Evolutionary conservation across 2,797 vertebrate species (phyloP), one percentile per base, ranked within the genome.

Genomic region (Tadarida brasiliensis): DNA sequence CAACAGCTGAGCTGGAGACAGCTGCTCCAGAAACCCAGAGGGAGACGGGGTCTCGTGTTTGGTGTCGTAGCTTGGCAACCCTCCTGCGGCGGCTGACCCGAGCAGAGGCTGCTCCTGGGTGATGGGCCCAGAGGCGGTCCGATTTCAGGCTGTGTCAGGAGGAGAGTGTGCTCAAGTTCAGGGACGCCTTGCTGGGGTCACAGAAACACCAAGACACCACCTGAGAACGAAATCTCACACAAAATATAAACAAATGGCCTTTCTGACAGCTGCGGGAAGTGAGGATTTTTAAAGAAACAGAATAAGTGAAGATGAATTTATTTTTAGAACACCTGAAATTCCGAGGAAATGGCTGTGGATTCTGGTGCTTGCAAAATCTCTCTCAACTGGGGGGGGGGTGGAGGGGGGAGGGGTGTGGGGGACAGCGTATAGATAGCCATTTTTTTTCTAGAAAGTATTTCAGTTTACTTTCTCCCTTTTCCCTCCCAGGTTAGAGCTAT

Each of bases 21-120:
- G 82, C 97, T 92, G 96, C 47, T 47, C 26, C 81, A 54, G 81
- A 96, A 97, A 28, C 61, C 11, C 33, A 7, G 70, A 68, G 61
- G 90, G 94, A n/a, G 61, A 77, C 15, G 39, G 83, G 54, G 77
- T 24, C 7, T 65, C 73, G 26, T 11, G 0, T 70, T 97, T 63
- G 47, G 59, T 26, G 11, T 47, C 0, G 61, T 92, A 44, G 51
- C 86, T 95, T 96, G 93, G 68, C 83, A 96, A 98, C 94, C 0
- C 17, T 90, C 96, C 54, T 91, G n/a, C 19, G 91, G 63, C 74
- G 61, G 67, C 73, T 77, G 51, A 94, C 33, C 28, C 67, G 9
- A 92, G 20, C 39, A 26, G 83, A 90, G 91, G 0, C 0, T 2
- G 74, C 76, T 57, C 61, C 84, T 87, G 30, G 19, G 11, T 11